These are phyloP conservation scores for Aphaenogaster rudis DNA, from an alignment of 1,140 invertebrate genomes.

Conservation along the genomic window DNA sequence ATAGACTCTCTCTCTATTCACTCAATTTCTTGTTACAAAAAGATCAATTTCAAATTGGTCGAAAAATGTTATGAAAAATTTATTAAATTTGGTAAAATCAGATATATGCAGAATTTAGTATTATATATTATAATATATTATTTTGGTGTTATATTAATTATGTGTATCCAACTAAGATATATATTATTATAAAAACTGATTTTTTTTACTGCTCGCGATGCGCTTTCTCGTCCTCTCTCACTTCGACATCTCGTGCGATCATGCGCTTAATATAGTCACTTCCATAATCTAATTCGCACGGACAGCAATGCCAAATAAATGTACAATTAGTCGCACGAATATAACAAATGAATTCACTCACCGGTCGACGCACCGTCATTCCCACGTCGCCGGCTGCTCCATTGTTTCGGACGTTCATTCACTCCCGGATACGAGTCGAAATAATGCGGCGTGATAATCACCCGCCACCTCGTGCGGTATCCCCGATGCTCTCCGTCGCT, in stretches of 20 bases:
- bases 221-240: background rate
- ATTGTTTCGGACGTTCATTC: constrained; percentile 26
- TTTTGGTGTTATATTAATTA: background rate
- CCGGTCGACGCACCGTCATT: constrained; percentile 17
- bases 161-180: background rate
- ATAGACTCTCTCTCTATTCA: background rate
- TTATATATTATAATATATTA: background rate
- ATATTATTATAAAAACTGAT: background rate
- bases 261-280: background rate
- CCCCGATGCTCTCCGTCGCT: background rate
- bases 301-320: constrained; percentile 13
- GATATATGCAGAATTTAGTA: background rate
- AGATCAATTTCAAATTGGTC: background rate
- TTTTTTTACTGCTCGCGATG: background rate
- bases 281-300: background rate
- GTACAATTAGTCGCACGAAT: constrained; percentile 18
- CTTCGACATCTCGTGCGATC: background rate
- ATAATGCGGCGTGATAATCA: constrained; percentile 24
- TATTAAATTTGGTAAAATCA: background rate
- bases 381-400: constrained; percentile 2
- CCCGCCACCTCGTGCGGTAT: background rate
- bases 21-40: background rate
- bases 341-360: constrained; percentile 29
- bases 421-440: constrained; percentile 1
- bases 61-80: background rate